Percentiles rank a stretch among this genome's conserved stretches.
Evolutionary conservation across 2,113 vertebrate species (phyloP).

Genomic region (Gymnogyps californianus): DNA sequence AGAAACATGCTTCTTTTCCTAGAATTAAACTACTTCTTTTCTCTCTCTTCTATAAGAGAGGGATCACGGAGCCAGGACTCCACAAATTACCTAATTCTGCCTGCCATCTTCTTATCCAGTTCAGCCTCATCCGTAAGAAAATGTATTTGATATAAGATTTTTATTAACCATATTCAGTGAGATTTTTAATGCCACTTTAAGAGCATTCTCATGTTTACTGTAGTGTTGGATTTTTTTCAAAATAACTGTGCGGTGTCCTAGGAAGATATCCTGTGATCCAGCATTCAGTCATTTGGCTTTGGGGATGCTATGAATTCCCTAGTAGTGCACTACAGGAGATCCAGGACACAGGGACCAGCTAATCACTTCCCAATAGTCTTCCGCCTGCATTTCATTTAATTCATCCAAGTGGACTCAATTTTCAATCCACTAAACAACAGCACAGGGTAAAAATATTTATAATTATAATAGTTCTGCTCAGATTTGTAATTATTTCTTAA

Average conservation of each 20-base stretch:
- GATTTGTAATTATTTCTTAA: constrained; percentile 13
- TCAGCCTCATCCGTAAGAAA: background rate
- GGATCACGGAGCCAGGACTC: background rate
- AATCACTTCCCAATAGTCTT: constrained; percentile 1
- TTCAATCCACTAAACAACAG: background rate
- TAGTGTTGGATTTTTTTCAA: background rate
- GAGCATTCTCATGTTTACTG: background rate
- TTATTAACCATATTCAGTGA: background rate
- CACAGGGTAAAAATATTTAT: background rate
- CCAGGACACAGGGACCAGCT: background rate
- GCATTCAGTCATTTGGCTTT: background rate
- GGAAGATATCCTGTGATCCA: background rate
- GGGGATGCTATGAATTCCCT: background rate
- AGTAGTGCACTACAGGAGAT: background rate
- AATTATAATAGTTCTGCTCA: background rate
- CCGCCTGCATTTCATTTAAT: background rate
- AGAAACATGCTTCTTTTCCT: background rate
- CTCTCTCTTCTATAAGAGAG: background rate
- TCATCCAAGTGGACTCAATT: background rate
- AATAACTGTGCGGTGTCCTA: background rate
- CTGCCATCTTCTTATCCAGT: background rate
- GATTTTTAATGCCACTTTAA: background rate
- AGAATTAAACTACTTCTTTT: background rate
- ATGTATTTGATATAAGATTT: background rate
- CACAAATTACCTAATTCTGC: background rate